Evolutionary conservation across 2,888 invertebrate species (phyloP), one percentile per base, ranked within the genome.

Genomic region (Caenorhabditis wallacei): DNA sequence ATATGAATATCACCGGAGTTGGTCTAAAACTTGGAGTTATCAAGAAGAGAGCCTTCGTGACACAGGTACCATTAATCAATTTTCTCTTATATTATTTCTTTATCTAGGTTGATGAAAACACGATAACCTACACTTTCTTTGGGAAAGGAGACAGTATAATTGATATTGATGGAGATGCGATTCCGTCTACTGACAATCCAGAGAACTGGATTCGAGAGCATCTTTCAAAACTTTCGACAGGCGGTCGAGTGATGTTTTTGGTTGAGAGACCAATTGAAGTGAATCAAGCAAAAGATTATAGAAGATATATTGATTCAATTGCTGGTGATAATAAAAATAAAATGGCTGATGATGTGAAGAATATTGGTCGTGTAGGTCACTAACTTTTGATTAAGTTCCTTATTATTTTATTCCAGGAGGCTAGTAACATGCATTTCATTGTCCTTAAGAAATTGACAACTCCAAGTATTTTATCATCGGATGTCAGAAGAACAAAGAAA

Each of bases 391-490:
- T 81, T 13, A 16, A 51, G 51, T 48, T 22, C n/a, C 8, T 30
- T 30, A 5, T 30, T 30, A 30, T 30, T 30, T 8, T 5, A 30
- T 30, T 30, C 8, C 18, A 48, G 46, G 46, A 48, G 3, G 83
- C 83, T 4, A 66, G 64, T 18, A 75, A 75, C 22, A 75, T 83
- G 80, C 80, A 83, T 37, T 56, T 51, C 10, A 48, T 83, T 7
- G 57, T 83, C 26, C 61, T 83, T 51, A 56, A 59, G 7, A 83
- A 83, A 48, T 26, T 83, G 16, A 57, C 22, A 3, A 68, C 83
- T 24, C 72, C 76, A 26, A 83, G 83, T 43, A 80, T 80, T 75
- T 20, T 80, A 59, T 20, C 72, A 20, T 26, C 79, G 11, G 83
- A 83, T 30, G 75, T 75, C 10, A 24, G 51, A 11, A 71, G 48